Evolutionary conservation across 1,140 invertebrate genomes (phyloP), one percentile per base, ranked within the genome.

Genomic region (Thrips palmi): DNA sequence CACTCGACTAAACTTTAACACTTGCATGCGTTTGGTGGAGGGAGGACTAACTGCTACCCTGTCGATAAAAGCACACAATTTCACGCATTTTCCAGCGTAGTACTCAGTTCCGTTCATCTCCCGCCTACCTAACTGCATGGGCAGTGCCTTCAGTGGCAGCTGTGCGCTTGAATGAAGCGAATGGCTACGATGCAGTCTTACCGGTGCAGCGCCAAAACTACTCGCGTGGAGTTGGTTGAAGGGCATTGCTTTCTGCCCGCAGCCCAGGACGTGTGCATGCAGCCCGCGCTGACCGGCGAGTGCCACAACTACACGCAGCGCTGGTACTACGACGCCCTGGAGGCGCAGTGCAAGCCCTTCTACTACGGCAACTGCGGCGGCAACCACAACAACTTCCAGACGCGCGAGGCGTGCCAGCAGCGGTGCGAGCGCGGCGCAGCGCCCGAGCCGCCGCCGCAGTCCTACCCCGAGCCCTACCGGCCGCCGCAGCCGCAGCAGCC

Each of bases 261-360:
- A 80, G 77, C 62, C 40, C 65, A 70, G 61, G 76, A 84, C 47
- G 62, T 65, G 15, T 86, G 91, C 54, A 63, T 71, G 12, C 57
- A 86, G 45, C 76, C 84, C 1, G 71, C 76, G 6, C 62, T 71
- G 36, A 56, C 68, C 41, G 89, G 88, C 6, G 70, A 79, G 14
- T 94, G 88, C 50, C 67, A 67, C 34, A 70, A 80, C 46, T 88
- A 87, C 51, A 67, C 64, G 12, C 59, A 70, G 37, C 65, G 73
- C 31, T 96, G 81, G 77, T 89, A 80, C 59, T 94, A 71, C 56
- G 80, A 96, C 54, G 72, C 73, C 0, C 68, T 65, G 46, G 64
- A 72, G 11, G 62, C 67, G 30, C 52, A 59, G 19, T 91, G 86
- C 51, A 59, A 68, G 44, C 68, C 71, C 44, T 91, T 89, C 52